Percentiles rank a stretch among this genome's conserved stretches.
Conservation (phyloP, 2,113 vertebrate species). For the Oncorhynchus keta region DNA sequence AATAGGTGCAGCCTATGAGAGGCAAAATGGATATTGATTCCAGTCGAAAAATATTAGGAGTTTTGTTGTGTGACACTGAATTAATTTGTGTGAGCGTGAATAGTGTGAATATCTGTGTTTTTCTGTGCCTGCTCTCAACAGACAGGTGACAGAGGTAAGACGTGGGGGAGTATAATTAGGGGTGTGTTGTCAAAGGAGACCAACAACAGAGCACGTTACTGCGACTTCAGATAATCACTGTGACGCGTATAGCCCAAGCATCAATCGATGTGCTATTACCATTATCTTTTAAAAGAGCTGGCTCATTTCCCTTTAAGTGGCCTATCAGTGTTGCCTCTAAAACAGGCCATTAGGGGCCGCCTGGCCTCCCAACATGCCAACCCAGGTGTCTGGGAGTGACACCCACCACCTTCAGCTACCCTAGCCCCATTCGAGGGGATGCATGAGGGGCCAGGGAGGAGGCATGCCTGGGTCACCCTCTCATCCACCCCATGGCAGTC, state of each 20-base stretch:
- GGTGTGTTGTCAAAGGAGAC: slow-evolving; percentile 12
- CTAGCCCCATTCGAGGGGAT: neutral
- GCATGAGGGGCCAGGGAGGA: neutral
- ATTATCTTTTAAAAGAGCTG: slow-evolving; percentile 57
- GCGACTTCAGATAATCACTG: neutral
- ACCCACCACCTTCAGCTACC: neutral
- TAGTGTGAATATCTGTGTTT: neutral
- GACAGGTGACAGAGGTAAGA: too few species aligned
- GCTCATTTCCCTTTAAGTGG: slow-evolving; percentile 62
- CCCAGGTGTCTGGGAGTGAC: neutral
- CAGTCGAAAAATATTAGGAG: too few species aligned
- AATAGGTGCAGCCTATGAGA: neutral
- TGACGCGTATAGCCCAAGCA: slow-evolving; percentile 10
- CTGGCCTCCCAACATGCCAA: slow-evolving; percentile 5
- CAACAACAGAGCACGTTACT: neutral
- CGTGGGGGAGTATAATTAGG: slow-evolving; percentile 32
- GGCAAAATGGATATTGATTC: neutral
- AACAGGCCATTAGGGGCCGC: slow-evolving; percentile 40
- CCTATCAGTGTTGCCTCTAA: slow-evolving; percentile 47
- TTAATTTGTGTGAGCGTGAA: neutral
- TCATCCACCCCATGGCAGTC: too few species aligned
- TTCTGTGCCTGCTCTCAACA: neutral
- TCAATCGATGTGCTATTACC: slow-evolving; percentile 52
- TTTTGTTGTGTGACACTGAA: too few species aligned
- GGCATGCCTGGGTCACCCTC: neutral